Percentiles rank a stretch among this genome's conserved stretches.
Conservation (phyloP, 2,888 invertebrate species). For the Elegia similella region DNA sequence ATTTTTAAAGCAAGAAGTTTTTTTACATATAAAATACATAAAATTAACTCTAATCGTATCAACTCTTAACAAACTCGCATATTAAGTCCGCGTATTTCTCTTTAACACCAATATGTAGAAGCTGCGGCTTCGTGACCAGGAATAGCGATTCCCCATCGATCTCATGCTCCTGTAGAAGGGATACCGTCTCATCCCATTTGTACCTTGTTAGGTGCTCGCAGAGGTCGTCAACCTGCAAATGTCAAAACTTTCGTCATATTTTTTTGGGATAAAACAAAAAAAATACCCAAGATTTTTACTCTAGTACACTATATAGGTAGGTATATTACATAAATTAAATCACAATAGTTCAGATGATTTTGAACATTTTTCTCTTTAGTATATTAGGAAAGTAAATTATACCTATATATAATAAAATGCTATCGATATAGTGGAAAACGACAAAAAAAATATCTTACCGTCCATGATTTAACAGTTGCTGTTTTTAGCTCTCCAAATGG, state of each 20-base stretch:
- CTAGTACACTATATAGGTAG: no score
- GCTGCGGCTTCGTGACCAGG: conserved; percentile 58
- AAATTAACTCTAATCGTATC: conserved; percentile 17
- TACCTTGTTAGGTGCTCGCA: conserved; percentile 46
- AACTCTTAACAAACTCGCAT: conserved; percentile 54
- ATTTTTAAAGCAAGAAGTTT: no score
- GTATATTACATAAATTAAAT: no score
- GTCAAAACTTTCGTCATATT: no score
- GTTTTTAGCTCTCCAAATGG: conserved; percentile 50
- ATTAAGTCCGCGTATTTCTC: conserved; percentile 61
- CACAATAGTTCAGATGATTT: no score
- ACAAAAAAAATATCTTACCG: conserved; percentile 43
- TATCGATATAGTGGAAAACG: no score
- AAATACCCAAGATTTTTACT: no score
- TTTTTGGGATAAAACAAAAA: no score
- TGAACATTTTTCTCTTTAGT: no score
- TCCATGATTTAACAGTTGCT: conserved; percentile 56
- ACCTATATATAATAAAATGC: no score
- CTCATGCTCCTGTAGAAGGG: conserved; percentile 63
- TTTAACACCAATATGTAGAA: conserved; percentile 56
- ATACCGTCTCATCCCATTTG: conserved; percentile 59
- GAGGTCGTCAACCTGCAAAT: conserved; percentile 53
- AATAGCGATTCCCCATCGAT: conserved; percentile 69
- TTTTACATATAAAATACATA: no score
- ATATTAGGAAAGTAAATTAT: no score